phyloP scores from a whole-genome alignment of 2,113 vertebrate genomes.

The Callorhinus ursinus region DNA sequence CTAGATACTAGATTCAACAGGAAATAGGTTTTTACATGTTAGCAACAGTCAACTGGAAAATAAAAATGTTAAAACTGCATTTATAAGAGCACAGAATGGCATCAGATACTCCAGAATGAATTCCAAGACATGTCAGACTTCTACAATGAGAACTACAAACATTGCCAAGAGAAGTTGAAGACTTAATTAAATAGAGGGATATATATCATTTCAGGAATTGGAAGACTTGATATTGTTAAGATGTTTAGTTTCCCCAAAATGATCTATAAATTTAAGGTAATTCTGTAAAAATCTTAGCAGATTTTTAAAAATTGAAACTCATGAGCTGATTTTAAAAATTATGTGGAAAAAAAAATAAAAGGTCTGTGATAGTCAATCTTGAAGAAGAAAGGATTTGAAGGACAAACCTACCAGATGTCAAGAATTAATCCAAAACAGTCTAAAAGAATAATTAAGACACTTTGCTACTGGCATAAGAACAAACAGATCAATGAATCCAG shows the following conservation, averaged over 20 bases:
- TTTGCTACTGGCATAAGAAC: not conserved
- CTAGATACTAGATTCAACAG: not conserved
- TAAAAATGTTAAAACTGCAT: not conserved
- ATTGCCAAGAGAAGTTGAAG: not conserved
- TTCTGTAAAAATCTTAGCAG: not conserved
- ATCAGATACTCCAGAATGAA: not conserved
- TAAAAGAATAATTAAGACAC: not conserved
- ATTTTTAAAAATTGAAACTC: not conserved
- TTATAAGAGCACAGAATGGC: not conserved
- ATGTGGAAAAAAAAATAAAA: not conserved
- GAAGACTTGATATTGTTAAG: not conserved
- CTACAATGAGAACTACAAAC: not conserved
- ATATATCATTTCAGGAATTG: not conserved
- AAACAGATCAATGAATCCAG: not conserved
- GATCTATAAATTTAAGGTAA: not conserved
- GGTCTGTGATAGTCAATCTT: not conserved
- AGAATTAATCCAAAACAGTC: slow-evolving; percentile 10
- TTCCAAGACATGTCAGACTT: not conserved
- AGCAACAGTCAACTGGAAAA: not conserved
- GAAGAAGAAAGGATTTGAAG: slow-evolving; percentile 28
- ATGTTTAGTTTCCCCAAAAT: not conserved
- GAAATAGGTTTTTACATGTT: not conserved
- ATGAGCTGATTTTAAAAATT: slow-evolving; percentile 13
- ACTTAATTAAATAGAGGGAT: not conserved
- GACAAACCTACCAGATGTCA: not conserved